Percentiles rank a stretch among this genome's conserved stretches.
Conservation (phyloP, 2,888 invertebrate species). For the Drosophila anceps region DNA sequence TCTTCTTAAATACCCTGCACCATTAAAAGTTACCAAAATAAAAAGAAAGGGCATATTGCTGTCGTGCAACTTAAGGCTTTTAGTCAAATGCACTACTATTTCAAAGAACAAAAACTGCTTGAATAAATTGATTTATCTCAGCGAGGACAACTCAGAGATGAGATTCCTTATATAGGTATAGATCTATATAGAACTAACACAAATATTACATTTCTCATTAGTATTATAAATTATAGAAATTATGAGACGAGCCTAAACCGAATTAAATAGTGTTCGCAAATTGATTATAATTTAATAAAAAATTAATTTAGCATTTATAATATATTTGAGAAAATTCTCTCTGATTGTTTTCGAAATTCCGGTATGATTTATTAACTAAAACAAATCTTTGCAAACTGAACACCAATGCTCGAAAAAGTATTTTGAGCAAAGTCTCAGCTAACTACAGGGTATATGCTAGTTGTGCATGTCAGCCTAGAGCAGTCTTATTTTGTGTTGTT, state of each 20-base stretch:
- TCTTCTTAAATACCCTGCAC: conserved; percentile 14
- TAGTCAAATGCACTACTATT: not conserved
- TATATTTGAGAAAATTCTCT: too few relatives aligned
- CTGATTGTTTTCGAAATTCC: too few relatives aligned
- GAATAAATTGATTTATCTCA: not conserved
- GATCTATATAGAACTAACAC: not conserved
- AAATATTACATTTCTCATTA: not conserved
- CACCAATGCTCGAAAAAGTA: too few relatives aligned
- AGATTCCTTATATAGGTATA: not conserved
- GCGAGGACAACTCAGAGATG: not conserved
- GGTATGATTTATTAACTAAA: too few relatives aligned
- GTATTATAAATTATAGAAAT: not conserved
- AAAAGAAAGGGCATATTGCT: not conserved
- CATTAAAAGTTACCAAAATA: not conserved
- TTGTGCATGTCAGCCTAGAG: not conserved
- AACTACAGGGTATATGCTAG: not conserved
- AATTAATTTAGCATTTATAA: too few relatives aligned
- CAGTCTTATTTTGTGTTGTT: not conserved
- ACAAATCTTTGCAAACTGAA: too few relatives aligned
- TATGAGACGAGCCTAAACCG: not conserved
- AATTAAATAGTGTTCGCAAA: too few relatives aligned
- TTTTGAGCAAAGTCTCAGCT: not conserved
- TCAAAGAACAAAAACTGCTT: not conserved
- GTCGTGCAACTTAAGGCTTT: not conserved
- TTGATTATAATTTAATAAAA: too few relatives aligned